Percentiles rank a stretch among this genome's conserved stretches.
Conservation (phyloP, 2,888 invertebrate genomes). For the Scaeva pyrastri region DNA sequence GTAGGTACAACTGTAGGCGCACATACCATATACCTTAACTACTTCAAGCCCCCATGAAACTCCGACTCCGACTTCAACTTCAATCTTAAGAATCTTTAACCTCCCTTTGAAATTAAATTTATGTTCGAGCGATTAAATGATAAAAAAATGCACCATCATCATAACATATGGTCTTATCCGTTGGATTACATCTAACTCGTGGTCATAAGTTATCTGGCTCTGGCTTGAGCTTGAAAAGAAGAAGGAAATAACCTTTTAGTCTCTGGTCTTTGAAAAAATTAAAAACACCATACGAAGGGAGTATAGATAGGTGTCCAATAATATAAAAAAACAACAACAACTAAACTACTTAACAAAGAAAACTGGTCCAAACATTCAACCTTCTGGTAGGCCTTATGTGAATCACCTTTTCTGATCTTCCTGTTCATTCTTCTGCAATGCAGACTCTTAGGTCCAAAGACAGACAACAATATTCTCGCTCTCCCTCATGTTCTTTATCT, state of each 20-base stretch:
- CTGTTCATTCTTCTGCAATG: conserved; percentile 29
- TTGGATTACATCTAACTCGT: conserved; percentile 59
- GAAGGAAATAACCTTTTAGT: conserved; percentile 36
- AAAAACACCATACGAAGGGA: background rate
- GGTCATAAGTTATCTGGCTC: conserved; percentile 64
- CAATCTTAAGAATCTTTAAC: conserved; percentile 34
- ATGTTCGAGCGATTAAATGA: conserved; percentile 57
- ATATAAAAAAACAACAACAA: too few species aligned
- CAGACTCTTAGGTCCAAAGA: conserved; percentile 24
- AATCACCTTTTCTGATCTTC: conserved; percentile 42
- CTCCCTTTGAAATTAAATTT: conserved; percentile 46
- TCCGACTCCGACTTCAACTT: background rate
- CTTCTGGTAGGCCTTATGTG: conserved; percentile 37
- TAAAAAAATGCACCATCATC: conserved; percentile 32
- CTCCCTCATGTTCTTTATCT: conserved; percentile 41
- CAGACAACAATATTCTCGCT: conserved; percentile 21
- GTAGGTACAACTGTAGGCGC: background rate
- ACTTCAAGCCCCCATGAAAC: conserved; percentile 20
- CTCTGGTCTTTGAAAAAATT: background rate
- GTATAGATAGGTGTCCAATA: too few species aligned
- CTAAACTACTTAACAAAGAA: conserved; percentile 34
- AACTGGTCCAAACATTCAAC: conserved; percentile 50
- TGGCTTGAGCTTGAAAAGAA: background rate
- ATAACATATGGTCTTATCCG: conserved; percentile 52
- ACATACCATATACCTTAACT: background rate